Percentiles rank a stretch among this genome's conserved stretches.
Evolutionary conservation across 2,113 vertebrate species (phyloP).

Genomic region (Gymnogyps californianus): DNA sequence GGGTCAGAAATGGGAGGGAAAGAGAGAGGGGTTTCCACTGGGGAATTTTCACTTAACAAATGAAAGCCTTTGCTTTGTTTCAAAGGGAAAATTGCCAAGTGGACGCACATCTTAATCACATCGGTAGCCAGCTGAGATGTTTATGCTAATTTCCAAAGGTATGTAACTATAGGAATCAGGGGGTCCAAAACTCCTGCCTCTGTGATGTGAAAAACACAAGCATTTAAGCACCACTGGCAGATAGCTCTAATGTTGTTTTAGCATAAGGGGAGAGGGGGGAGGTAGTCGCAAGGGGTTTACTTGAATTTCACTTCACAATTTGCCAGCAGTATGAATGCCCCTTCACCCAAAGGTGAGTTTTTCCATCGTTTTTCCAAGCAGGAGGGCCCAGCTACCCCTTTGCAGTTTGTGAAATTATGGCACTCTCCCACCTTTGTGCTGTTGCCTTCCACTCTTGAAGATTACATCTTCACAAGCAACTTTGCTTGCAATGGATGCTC

Average conservation of each 20-base stretch:
- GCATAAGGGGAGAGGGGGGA: background rate
- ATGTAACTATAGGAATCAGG: slow-evolving; percentile 18
- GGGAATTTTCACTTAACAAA: slow-evolving; percentile 59
- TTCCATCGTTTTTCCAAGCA: background rate
- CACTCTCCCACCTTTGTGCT: background rate
- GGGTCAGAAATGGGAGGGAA: slow-evolving; percentile 42
- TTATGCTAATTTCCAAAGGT: slow-evolving; percentile 55
- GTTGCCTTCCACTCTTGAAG: background rate
- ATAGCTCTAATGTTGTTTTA: slow-evolving; percentile 25
- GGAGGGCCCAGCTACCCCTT: background rate
- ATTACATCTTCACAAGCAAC: background rate
- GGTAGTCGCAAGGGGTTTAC: background rate
- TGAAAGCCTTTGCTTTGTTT: slow-evolving; percentile 54
- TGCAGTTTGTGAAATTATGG: background rate
- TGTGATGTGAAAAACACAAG: slow-evolving; percentile 26
- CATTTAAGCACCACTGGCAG: background rate
- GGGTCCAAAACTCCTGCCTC: slow-evolving; percentile 41
- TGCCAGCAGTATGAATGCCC: background rate
- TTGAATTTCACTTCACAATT: background rate
- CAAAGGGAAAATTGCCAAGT: slow-evolving; percentile 45
- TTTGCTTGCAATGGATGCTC: background rate
- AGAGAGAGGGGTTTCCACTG: background rate
- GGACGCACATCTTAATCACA: slow-evolving; percentile 42
- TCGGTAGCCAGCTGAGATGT: slow-evolving; percentile 40
- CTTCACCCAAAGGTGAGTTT: background rate